Evolutionary conservation across 92 coral and sea anemone genomes (phyloP), one percentile per base, ranked within the genome.

Genomic region (Porites cylindrica): DNA sequence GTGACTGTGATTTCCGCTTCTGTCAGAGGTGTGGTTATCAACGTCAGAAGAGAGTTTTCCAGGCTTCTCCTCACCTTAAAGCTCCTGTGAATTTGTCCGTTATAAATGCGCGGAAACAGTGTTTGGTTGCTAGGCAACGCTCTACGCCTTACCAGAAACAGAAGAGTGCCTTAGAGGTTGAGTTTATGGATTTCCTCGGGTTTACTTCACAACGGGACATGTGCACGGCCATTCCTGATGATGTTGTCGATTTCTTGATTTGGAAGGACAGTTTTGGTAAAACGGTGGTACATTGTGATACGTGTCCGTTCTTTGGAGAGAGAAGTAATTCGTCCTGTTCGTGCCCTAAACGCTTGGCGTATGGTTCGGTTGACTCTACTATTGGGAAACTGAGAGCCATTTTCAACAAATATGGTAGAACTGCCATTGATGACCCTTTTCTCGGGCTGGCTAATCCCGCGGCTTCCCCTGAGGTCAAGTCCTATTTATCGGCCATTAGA

Each of bases 21-120:
- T 70, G 75, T 50, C 80, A 86, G 85, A 11, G 84, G 21, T 86
- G 90, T 70, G 85, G 85, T 12, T 79, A 71, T 65, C 81, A 58
- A 21, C 85, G 90, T 32, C 77, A 85, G 53, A 65, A 18, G 6
- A 78, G 82, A n/a, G 12, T 70, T 8, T 16, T 1, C 21, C 82
- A 61, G 47, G 43, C 71, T 38, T 78, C 47, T 16, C 61, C 51
- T 59, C 51, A 61, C 47, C 76, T 71, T 56, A 32, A 71, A 56
- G 54, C 56, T 4, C 59, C 76, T 76, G 59, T 76, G 50, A 53
- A 24, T 68, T 68, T 76, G 68, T 72, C 53, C 16, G 59, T 26
- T 13, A 59, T 75, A 24, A 26, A 67, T 47, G 68, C 24, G 80
- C 80, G 51, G 1, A 60, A 29, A 52, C 20, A 76, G 10, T 10